phyloP scores from a whole-genome alignment of 1,140 invertebrate species.

The Magallana ariakensis region DNA sequence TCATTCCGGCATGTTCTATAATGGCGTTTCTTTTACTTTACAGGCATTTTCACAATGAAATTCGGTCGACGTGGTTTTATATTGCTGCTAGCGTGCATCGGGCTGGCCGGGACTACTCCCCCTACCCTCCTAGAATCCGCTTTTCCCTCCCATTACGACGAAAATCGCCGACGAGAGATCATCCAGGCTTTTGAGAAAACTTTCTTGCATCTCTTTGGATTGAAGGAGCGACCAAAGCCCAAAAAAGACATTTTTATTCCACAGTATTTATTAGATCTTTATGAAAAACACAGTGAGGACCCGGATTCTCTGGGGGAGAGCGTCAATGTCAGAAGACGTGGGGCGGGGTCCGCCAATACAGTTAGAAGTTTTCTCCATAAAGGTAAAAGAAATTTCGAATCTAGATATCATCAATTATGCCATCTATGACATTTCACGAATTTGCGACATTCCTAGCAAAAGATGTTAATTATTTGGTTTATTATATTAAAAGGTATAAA shows the following conservation, averaged over 20 bases:
- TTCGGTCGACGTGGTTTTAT: conserved; percentile 55
- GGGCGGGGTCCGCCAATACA: conserved; percentile 87
- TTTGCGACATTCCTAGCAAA: neutral
- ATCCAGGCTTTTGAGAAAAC: conserved; percentile 83
- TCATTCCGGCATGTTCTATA: neutral
- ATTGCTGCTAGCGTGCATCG: conserved; percentile 59
- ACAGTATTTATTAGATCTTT: conserved; percentile 88
- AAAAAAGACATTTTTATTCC: conserved; percentile 84
- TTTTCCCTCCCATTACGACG: conserved; percentile 56
- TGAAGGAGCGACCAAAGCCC: conserved; percentile 84
- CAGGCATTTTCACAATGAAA: conserved; percentile 67
- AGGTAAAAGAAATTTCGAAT: conserved; percentile 80
- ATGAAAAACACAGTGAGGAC: conserved; percentile 77
- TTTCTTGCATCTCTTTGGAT: conserved; percentile 88
- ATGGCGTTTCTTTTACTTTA: conserved; percentile 53
- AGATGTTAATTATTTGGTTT: neutral
- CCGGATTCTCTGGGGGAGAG: conserved; percentile 49
- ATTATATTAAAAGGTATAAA: neutral
- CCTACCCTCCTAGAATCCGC: conserved; percentile 48
- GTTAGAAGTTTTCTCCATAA: conserved; percentile 91
- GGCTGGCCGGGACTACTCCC: conserved; percentile 43
- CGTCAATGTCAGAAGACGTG: conserved; percentile 58
- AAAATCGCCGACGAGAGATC: conserved; percentile 60
- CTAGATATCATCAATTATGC: neutral
- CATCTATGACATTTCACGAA: neutral